Conservation (phyloP, 2,113 vertebrate species). For the Penelope pileata region DNA sequence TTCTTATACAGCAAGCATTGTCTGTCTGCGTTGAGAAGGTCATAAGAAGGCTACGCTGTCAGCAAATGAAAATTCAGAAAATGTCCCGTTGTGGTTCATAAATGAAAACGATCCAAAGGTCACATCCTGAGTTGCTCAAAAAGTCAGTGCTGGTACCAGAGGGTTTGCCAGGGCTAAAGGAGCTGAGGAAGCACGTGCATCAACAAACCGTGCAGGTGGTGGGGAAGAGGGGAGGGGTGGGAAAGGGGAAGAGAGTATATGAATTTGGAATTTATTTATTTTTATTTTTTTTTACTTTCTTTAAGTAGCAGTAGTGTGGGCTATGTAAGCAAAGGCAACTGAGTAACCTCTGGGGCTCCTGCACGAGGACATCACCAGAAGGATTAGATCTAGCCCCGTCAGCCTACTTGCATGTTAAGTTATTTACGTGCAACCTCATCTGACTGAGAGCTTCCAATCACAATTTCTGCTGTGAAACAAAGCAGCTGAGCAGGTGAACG, state of each 20-base stretch:
- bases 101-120: neutral
- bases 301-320: neutral
- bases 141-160: neutral
- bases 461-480: neutral
- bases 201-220: neutral
- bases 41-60: neutral
- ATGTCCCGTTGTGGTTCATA: neutral
- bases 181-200: neutral
- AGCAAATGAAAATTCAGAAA: neutral
- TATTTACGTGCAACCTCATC: neutral
- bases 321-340: neutral
- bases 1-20: neutral
- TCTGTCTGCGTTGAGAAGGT: neutral
- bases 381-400: neutral
- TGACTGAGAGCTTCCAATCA: neutral
- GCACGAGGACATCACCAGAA: neutral
- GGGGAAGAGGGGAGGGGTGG: neutral
- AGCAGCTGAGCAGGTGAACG: neutral
- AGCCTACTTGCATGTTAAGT: neutral
- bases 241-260: neutral
- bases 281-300: neutral
- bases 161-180: neutral
- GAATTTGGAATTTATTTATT: neutral
- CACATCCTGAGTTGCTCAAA: neutral
- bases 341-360: neutral